phyloP scores from a whole-genome alignment of 1,140 invertebrate species.

The Drosophila saltans region DNA sequence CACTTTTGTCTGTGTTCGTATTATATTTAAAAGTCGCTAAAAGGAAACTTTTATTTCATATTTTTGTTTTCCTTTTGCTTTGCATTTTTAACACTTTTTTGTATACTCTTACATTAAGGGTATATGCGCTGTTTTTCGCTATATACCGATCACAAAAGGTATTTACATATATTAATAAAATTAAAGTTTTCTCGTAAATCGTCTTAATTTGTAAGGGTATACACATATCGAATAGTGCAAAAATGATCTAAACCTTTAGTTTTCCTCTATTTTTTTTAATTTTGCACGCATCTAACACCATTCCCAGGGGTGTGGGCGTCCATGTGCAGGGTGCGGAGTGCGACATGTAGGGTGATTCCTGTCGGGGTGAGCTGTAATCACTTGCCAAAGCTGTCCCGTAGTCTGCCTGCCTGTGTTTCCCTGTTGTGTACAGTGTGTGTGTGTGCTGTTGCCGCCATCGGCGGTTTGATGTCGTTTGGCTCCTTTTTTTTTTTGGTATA shows the following conservation, averaged over 20 bases:
- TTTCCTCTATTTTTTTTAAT: neutral
- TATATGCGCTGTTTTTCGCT: too few species aligned
- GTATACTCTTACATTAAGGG: too few species aligned
- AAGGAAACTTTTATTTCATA: too few species aligned
- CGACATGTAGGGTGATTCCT: neutral
- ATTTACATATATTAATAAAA: too few species aligned
- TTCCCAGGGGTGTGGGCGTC: neutral
- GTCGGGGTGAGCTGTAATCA: slow-evolving; percentile 2
- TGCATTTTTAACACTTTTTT: too few species aligned
- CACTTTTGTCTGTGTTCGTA: too few species aligned
- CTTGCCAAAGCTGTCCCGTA: slow-evolving; percentile 1
- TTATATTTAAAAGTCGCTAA: too few species aligned
- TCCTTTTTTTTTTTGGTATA: neutral
- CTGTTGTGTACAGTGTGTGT: neutral
- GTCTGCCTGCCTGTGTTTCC: neutral
- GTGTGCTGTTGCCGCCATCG: slow-evolving; percentile 3
- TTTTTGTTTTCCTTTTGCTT: too few species aligned
- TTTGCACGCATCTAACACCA: slow-evolving; percentile 7
- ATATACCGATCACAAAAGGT: too few species aligned
- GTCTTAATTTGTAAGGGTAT: too few species aligned
- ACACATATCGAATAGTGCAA: neutral
- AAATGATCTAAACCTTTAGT: neutral
- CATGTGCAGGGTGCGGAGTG: neutral
- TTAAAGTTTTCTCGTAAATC: too few species aligned
- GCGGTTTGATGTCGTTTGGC: neutral